Conservation (phyloP, 2,888 invertebrate species). For the Microdon myrmicae region DNA sequence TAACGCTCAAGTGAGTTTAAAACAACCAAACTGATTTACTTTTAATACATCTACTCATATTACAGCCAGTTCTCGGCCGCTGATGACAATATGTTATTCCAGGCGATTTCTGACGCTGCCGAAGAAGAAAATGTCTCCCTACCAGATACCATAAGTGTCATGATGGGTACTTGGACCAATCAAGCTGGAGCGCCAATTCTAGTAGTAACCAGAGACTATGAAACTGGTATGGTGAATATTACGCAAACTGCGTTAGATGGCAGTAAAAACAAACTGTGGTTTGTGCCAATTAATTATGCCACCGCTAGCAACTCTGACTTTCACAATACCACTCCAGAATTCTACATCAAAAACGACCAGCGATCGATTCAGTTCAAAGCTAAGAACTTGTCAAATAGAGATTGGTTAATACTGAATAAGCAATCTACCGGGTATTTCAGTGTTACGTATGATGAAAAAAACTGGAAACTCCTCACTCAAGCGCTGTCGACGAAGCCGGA, state of each 20-base stretch:
- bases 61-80: conserved; percentile 7
- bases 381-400: conserved; percentile 7
- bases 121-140: conserved; percentile 1
- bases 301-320: conserved; percentile 25
- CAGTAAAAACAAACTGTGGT: conserved; percentile 7
- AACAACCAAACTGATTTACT: too few species aligned
- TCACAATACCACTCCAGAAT: conserved; percentile 10
- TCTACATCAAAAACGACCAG: conserved; percentile 1
- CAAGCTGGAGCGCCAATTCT: conserved; percentile 71
- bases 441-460: conserved; percentile 73
- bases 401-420: conserved; percentile 49
- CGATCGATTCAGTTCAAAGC: conserved; percentile 56
- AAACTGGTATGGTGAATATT: conserved; percentile 64
- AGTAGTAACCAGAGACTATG: conserved; percentile 67
- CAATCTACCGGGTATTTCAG: conserved; percentile 66
- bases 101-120: conserved; percentile 5
- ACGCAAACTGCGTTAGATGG: conserved; percentile 61
- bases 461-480: conserved; percentile 73
- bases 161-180: conserved; percentile 70
- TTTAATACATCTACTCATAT: conserved; percentile 4
- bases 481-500: conserved; percentile 72
- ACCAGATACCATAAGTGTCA: conserved; percentile 55
- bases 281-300: conserved; percentile 45
- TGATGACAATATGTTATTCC: conserved; percentile 14
- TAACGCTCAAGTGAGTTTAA: conserved; percentile 54